These are phyloP conservation scores for Pheosia gnoma DNA, from an alignment of 2,888 invertebrate species.

Conservation along the genomic window DNA sequence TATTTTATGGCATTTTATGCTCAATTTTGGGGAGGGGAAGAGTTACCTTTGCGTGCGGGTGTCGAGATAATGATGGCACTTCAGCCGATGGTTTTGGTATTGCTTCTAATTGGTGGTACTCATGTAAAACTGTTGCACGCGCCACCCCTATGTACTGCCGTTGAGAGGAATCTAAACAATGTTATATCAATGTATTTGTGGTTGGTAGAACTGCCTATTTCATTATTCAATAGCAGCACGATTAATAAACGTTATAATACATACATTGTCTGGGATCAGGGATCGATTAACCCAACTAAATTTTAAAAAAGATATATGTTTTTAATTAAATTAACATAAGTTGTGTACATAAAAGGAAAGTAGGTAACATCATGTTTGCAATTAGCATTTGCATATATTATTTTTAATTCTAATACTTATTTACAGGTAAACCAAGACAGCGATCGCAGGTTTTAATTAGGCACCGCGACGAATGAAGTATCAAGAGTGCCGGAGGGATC, in stretches of 20 bases:
- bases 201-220: neutral
- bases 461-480: slow-evolving; percentile 56
- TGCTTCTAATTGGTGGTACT: slow-evolving; percentile 81
- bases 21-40: slow-evolving; percentile 58
- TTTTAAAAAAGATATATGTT: too few relatives aligned
- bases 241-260: neutral
- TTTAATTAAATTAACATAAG: too few relatives aligned
- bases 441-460: slow-evolving; percentile 61
- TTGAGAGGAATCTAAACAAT: slow-evolving; percentile 2
- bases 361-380: too few relatives aligned
- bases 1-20: slow-evolving; percentile 68
- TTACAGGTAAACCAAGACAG: slow-evolving; percentile 36
- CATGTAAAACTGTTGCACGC: slow-evolving; percentile 81
- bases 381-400: too few relatives aligned
- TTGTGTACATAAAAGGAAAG: too few relatives aligned
- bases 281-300: too few relatives aligned
- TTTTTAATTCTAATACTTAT: neutral
- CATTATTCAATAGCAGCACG: neutral
- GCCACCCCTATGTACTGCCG: slow-evolving; percentile 64
- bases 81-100: slow-evolving; percentile 78
- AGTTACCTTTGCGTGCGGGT: slow-evolving; percentile 56
- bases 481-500: slow-evolving; percentile 40
- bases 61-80: slow-evolving; percentile 82
- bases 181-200: neutral
- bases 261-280: neutral